Base-by-base conservation (phyloP, 2,888 invertebrate species). In the Machimus atricapillus region DNA sequence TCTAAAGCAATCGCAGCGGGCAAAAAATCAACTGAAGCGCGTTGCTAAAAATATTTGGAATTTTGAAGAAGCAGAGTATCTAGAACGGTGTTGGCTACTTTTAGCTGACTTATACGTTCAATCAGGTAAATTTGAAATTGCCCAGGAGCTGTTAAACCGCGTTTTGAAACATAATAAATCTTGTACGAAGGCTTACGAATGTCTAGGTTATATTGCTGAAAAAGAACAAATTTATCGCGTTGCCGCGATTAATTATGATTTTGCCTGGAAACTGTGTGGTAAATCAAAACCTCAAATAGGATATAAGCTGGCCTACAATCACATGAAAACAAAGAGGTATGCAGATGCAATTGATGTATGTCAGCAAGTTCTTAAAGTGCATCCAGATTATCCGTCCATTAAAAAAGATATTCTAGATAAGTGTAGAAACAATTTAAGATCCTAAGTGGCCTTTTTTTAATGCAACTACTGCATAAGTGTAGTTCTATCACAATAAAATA, bases 401-500 rank as follows among this genome's bases (percentile, higher is more conserved):
- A 96, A 95, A 89, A 98, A 98, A 91, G 99, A 99, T 90, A 97
- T 99, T 89, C 93, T 99, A 89, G 98, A 99, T 89, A 99, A 99
- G 91, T 96, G 96, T 46, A 94, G 96, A 89, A 94, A 94, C 90
- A 96, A 96, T 93, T 93, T 97, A 89, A 94, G 97, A 89, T 94
- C 95, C 1, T 96, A 92, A 93, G 52, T 52, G 4, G 9, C 23
- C 12, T 66, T 23, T 9, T 3, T 12, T 12, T 27, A 4, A 66
- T 52, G 19, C 27, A 66, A 66, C 9, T 27, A 66, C 12, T 23
- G n/a, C n/a, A 27, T 19, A 19, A 9, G 58, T 58, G 58, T 58
- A 34, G 9, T 58, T 58, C 8, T 23, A 2, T 23, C 23, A 66
- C 9, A 66, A 27, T 23, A 66, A 23, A 27, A 7, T 34, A 7